A percentile compares a stretch with the other conserved stretches of the same genome.
phyloP scores from a whole-genome alignment of 2,113 vertebrate genomes.

The Dipodomys ordii region DNA sequence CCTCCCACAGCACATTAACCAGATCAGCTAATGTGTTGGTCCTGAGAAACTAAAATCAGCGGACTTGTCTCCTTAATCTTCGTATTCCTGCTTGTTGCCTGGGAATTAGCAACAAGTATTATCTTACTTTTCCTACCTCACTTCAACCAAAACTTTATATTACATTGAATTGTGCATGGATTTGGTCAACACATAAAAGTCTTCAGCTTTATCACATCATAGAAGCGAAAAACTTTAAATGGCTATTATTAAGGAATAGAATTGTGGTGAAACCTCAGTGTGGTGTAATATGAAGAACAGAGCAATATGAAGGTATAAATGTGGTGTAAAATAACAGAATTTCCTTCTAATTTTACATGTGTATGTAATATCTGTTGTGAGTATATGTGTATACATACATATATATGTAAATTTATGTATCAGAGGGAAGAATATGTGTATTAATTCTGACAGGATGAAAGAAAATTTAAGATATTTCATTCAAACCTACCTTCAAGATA shows the following conservation, averaged over 20 bases:
- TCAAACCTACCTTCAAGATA: background rate
- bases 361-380: background rate
- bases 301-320: background rate
- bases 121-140: background rate
- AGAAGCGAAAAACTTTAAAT: background rate
- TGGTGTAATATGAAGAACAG: background rate
- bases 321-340: background rate
- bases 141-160: background rate
- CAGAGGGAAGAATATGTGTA: background rate
- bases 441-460: constrained; percentile 23
- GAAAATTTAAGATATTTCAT: constrained; percentile 11
- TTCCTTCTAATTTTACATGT: background rate
- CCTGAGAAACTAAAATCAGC: background rate
- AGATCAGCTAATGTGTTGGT: background rate
- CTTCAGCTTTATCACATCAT: background rate
- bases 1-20: background rate
- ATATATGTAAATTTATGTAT: background rate
- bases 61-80: background rate
- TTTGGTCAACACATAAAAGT: constrained; percentile 15
- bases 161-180: background rate
- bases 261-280: background rate
- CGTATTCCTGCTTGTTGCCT: background rate
- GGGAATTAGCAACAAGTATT: background rate
- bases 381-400: background rate
- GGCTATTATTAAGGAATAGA: background rate